Evolutionary conservation across 2,797 vertebrate species (phyloP), one percentile per base, ranked within the genome.

Genomic region (Molothrus aeneus): DNA sequence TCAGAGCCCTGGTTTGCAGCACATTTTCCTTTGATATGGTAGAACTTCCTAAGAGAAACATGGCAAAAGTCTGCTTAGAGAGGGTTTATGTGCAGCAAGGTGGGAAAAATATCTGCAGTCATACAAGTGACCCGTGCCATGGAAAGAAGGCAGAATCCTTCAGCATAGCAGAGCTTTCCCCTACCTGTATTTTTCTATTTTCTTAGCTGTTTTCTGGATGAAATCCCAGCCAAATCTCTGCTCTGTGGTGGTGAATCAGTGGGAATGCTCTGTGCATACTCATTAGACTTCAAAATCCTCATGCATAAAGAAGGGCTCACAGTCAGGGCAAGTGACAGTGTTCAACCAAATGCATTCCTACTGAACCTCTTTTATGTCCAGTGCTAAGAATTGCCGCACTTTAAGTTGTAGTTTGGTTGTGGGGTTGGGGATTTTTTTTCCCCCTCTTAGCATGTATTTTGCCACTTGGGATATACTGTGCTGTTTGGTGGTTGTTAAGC

Each of bases 261-360:
- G 89, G 42, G 43, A 88, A 88, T 86, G 87, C 91, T 88, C 73
- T 84, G 59, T 96, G 91, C 80, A 72, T 96, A 86, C 80, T 92
- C 75, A 87, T 93, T 94, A 95, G 78, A 17, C 69, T 87, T 92
- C 50, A 80, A 61, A 93, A 90, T 75, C 63, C 77, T 90, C 56
- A 21, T 91, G 84, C 83, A 94, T 93, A 93, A 94, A 92, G 75
- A 86, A 64, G 32, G 61, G 8, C 93, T 93, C 47, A 25, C 75
- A 94, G 83, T 80, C 79, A 88, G 86, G 65, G 78, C 91, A 93
- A 86, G 60, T 36, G 70, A 54, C 2, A 0, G 50, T 77, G 88
- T 69, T 90, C 74, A 73, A 57, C 71, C 42, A 64, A 57, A 61
- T 66, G 38, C 53, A 59, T 84, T 87, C 69, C 80, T 70, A 28